Evolutionary conservation across 1,140 invertebrate species (phyloP).

Genomic region (Tetramorium parvispinum): DNA sequence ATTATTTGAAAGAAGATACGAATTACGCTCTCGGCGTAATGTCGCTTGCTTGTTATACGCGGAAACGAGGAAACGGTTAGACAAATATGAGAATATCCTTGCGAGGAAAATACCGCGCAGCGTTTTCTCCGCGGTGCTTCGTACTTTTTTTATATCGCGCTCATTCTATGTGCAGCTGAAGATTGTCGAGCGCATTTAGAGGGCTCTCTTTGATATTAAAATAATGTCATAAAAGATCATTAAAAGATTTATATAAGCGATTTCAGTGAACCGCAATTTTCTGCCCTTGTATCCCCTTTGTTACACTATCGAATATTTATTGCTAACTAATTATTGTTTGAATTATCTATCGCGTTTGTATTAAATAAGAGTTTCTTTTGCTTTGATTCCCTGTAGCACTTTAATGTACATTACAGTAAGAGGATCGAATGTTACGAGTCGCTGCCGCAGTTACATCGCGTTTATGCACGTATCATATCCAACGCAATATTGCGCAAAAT

Average conservation of each 20-base stretch:
- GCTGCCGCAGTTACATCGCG: neutral
- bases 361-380: neutral
- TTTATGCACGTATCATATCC: neutral
- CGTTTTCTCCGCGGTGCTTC: neutral
- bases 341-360: neutral
- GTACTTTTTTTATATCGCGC: neutral
- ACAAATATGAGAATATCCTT: conserved; percentile 26
- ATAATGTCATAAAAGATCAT: neutral
- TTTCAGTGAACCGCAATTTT: neutral
- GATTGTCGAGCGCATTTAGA: neutral
- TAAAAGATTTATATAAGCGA: neutral
- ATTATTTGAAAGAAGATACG: conserved; percentile 56
- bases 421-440: neutral
- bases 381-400: neutral
- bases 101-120: neutral
- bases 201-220: neutral
- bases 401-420: neutral
- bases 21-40: conserved; percentile 46
- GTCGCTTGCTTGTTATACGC: conserved; percentile 31
- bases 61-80: conserved; percentile 34
- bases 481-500: conserved; percentile 19
- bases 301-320: neutral
- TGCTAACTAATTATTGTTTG: neutral
- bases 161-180: neutral
- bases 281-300: neutral